Conservation (phyloP, 2,113 vertebrate species). For the Pelecanus crispus region DNA sequence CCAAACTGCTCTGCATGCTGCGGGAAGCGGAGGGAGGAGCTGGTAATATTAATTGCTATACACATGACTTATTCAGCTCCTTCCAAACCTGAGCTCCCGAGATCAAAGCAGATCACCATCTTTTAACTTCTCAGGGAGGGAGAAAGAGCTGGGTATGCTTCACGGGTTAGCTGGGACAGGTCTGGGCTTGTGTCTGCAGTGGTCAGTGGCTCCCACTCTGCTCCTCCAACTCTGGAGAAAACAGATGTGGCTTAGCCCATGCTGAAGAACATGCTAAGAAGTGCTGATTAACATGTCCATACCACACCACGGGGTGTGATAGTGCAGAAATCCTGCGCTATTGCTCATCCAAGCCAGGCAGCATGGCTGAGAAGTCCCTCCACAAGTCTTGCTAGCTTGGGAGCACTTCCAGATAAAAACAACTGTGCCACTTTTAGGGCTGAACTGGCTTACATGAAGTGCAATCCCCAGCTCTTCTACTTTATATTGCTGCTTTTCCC, state of each 20-base stretch:
- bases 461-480: neutral
- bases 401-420: neutral
- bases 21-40: neutral
- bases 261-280: neutral
- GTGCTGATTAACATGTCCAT: neutral
- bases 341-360: neutral
- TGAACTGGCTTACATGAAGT: neutral
- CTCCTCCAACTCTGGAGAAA: neutral
- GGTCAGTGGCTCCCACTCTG: neutral
- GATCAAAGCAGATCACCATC: neutral
- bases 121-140: neutral
- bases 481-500: neutral
- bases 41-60: neutral
- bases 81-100: neutral
- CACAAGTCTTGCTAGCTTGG: neutral
- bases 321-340: neutral
- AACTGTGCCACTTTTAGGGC: neutral
- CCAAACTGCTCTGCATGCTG: neutral
- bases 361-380: neutral
- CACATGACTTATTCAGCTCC: neutral
- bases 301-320: fast-evolving
- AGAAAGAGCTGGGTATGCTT: neutral
- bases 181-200: neutral
- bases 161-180: neutral
- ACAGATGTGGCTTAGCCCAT: neutral